A percentile compares a stretch with the other conserved stretches of the same genome.
Conservation (phyloP, 1,140 invertebrate genomes). For the Dendroctonus valens region DNA sequence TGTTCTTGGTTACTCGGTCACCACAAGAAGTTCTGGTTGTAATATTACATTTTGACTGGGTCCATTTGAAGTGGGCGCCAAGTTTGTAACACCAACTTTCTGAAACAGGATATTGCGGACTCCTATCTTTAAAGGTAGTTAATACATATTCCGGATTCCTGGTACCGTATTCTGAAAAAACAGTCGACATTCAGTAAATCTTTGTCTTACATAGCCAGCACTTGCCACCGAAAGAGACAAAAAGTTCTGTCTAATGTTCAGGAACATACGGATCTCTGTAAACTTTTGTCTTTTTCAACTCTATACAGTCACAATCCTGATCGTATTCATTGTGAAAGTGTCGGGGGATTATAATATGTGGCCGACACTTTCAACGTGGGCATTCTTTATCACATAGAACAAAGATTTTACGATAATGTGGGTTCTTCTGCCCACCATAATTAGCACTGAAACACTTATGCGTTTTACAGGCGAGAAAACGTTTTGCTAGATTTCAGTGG, state of each 20-base stretch:
- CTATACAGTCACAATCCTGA: conserved; percentile 6
- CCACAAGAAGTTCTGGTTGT: conserved; percentile 5
- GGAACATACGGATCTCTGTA: conserved; percentile 4
- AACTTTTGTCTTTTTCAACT: conserved; percentile 14
- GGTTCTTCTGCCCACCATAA: conserved; percentile 9
- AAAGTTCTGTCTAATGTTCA: conserved; percentile 7
- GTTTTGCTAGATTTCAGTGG: conserved; percentile 4
- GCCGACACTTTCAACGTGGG: conserved; percentile 7
- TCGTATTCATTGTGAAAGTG: conserved; percentile 12
- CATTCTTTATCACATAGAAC: conserved; percentile 9
- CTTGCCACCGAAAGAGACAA: neutral
- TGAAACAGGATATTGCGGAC: conserved; percentile 8
- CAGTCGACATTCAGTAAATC: neutral
- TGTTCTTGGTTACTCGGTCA: neutral
- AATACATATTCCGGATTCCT: conserved; percentile 10
- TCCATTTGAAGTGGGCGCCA: neutral
- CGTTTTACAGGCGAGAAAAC: conserved; percentile 1
- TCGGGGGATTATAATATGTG: conserved; percentile 8
- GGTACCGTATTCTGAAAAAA: conserved; percentile 11
- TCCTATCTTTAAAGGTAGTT: conserved; percentile 3
- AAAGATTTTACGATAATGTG: conserved; percentile 14
- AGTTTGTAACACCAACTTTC: neutral
- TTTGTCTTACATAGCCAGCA: neutral
- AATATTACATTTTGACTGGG: neutral
- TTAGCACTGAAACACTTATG: conserved; percentile 14